Conservation (phyloP, 92 coral and sea anemone genomes). For the Micromussa lordhowensis region DNA sequence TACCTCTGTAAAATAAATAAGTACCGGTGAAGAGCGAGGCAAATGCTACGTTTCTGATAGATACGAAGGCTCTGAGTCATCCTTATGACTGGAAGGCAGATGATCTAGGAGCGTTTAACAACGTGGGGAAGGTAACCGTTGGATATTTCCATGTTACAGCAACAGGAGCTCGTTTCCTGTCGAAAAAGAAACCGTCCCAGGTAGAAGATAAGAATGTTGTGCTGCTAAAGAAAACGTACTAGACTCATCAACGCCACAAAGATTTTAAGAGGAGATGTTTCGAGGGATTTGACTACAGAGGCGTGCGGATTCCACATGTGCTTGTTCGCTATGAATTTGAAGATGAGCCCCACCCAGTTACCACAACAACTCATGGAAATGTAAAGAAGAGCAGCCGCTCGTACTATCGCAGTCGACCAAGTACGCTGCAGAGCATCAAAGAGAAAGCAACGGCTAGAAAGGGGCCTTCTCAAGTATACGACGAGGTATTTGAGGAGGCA, state of each 20-base stretch:
- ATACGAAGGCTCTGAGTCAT: neutral
- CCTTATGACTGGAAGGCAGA: constrained; percentile 12
- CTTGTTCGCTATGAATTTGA: constrained; percentile 9
- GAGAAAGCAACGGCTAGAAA: neutral
- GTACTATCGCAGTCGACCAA: neutral
- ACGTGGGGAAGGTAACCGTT: neutral
- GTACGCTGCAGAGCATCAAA: neutral
- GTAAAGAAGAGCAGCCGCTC: neutral
- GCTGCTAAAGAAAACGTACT: neutral
- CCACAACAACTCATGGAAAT: neutral
- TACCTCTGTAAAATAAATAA: too few relatives aligned
- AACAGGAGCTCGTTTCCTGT: neutral
- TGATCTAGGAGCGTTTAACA: constrained; percentile 10
- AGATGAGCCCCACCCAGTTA: constrained; percentile 6
- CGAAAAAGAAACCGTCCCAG: neutral
- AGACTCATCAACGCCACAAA: neutral
- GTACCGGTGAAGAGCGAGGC: neutral
- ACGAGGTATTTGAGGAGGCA: constrained; percentile 23
- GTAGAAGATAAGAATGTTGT: neutral
- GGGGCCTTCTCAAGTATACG: constrained; percentile 19
- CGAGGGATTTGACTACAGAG: neutral
- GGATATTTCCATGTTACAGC: neutral
- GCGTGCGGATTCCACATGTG: neutral
- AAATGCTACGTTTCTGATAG: constrained; percentile 20
- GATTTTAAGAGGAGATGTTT: neutral